Conservation (phyloP, 2,797 vertebrate genomes). For the Vipera ursinii region DNA sequence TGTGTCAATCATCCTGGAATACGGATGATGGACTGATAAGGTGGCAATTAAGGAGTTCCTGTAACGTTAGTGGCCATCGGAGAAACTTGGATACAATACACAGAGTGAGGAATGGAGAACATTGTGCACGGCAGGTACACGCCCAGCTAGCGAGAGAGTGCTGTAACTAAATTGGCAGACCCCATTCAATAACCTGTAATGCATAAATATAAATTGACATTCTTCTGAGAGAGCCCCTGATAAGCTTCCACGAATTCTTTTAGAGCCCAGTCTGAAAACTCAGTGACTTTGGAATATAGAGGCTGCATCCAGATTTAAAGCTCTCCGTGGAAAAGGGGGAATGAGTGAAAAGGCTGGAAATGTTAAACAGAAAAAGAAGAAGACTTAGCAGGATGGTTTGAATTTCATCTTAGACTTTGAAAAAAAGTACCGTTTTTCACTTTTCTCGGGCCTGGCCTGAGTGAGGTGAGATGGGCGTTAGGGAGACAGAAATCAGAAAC, state of each 20-base stretch:
- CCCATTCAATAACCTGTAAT: not conserved
- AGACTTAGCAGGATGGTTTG: not conserved
- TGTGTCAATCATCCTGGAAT: conserved; percentile 36
- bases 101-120: not conserved
- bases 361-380: not conserved
- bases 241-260: not conserved
- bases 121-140: conserved; percentile 18
- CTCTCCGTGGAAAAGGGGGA: not conserved
- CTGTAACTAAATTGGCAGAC: not conserved
- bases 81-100: conserved; percentile 18
- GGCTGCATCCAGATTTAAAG: not conserved
- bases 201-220: not conserved
- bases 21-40: conserved; percentile 54
- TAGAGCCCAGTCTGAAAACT: not conserved
- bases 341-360: not conserved
- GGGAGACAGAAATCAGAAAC: not conserved
- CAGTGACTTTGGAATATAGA: not conserved
- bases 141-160: conserved; percentile 9
- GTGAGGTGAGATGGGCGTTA: not conserved
- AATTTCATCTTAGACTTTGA: not conserved
- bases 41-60: conserved; percentile 53
- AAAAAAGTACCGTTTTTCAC: not conserved
- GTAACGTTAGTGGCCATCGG: conserved; percentile 16
- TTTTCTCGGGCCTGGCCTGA: not conserved
- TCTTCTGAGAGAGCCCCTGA: not conserved